phyloP scores from a whole-genome alignment of 1,140 invertebrate genomes.

The Heliconius himera region DNA sequence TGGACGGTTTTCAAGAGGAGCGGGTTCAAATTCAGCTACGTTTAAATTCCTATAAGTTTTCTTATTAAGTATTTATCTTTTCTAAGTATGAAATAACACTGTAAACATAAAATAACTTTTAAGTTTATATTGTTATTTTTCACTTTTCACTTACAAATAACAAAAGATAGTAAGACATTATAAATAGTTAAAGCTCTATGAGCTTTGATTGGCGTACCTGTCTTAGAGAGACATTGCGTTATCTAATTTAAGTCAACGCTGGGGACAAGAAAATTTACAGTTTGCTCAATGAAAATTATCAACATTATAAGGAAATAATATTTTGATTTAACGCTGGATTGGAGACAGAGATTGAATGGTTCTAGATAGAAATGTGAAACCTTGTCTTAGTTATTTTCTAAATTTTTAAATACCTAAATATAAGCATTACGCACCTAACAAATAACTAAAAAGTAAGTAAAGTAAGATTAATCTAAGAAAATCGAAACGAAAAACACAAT shows the following conservation, averaged over 20 bases:
- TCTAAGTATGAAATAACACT: no score
- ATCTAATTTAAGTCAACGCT: constrained; percentile 40
- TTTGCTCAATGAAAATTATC: constrained; percentile 38
- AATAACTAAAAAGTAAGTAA: no score
- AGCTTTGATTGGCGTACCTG: constrained; percentile 37
- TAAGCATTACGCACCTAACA: no score
- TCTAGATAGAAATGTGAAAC: neutral
- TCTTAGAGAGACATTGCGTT: constrained; percentile 37
- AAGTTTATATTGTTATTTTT: no score
- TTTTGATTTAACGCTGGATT: constrained; percentile 38
- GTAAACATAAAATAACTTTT: no score
- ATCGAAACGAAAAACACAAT: constrained; percentile 8
- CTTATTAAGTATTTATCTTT: no score
- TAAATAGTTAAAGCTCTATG: constrained; percentile 16
- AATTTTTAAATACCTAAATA: no score
- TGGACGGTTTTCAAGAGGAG: no score
- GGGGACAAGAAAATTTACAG: constrained; percentile 38
- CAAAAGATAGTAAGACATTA: no score
- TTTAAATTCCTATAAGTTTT: no score
- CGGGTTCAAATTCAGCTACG: no score
- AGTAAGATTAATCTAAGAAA: neutral
- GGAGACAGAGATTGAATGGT: constrained; percentile 23
- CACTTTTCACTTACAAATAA: no score
- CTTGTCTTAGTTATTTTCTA: neutral
- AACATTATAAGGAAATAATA: constrained; percentile 37